Conservation (phyloP, 2,113 vertebrate genomes). For the Tor tambroides region DNA sequence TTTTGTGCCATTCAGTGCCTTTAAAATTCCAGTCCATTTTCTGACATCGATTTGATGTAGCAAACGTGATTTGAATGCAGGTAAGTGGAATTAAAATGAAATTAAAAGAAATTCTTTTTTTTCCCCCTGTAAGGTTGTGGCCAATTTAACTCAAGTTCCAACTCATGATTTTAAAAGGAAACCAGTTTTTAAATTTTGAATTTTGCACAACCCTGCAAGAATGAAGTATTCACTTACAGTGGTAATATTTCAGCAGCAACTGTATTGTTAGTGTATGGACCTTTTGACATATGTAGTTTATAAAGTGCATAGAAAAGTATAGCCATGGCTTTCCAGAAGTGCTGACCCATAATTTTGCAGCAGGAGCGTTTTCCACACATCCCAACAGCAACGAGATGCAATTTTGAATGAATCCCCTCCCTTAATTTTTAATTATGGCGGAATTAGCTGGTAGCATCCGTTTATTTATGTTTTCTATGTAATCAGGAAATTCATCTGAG, state of each 20-base stretch:
- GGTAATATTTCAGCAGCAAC: background rate
- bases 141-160: background rate
- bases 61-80: background rate
- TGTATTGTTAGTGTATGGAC: background rate
- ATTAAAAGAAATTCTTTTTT: no score
- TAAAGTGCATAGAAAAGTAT: background rate
- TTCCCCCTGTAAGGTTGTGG: no score
- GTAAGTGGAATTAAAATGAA: background rate
- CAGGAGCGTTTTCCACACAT: background rate
- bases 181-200: background rate
- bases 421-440: slow-evolving; percentile 76
- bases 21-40: background rate
- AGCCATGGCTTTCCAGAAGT: background rate
- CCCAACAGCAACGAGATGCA: slow-evolving; percentile 41
- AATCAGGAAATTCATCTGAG: slow-evolving; percentile 70
- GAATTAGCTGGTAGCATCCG: slow-evolving; percentile 70
- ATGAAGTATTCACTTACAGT: background rate
- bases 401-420: slow-evolving; percentile 58
- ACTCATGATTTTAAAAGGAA: background rate
- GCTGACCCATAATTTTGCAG: background rate
- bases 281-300: background rate
- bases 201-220: background rate
- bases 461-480: slow-evolving; percentile 75
- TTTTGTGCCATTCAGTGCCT: background rate
- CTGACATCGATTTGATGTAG: background rate